Conservation (phyloP, 2,113 vertebrate genomes). For the Hemiscyllium ocellatum region DNA sequence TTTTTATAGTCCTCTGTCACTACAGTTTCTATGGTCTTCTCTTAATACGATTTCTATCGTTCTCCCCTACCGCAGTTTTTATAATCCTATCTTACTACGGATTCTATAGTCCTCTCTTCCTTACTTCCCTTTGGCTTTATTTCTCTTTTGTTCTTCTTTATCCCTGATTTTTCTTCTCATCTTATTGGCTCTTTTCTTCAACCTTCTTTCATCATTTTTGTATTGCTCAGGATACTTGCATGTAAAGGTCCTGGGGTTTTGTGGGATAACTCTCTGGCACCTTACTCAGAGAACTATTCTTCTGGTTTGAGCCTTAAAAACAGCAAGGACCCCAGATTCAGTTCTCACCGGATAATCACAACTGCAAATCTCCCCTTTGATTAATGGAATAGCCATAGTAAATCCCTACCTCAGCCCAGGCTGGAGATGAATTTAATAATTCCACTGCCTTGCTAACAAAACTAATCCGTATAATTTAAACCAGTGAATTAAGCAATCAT, state of each 20-base stretch:
- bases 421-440: neutral
- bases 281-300: neutral
- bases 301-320: neutral
- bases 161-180: neutral
- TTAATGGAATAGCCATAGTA: neutral
- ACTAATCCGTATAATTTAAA: neutral
- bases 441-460: neutral
- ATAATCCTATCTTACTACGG: no score
- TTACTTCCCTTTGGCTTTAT: neutral
- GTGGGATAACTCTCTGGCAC: neutral
- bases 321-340: neutral
- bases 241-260: neutral
- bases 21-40: no score
- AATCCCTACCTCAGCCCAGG: neutral
- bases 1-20: neutral
- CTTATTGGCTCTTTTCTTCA: neutral
- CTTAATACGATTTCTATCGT: no score
- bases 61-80: no score
- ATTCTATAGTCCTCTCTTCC: neutral
- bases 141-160: neutral
- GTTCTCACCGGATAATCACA: neutral
- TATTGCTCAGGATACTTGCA: neutral
- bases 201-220: neutral
- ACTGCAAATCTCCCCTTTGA: neutral
- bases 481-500: neutral